Conservation (phyloP, 2,797 vertebrate genomes). For the Lindbergichthys nudifrons region DNA sequence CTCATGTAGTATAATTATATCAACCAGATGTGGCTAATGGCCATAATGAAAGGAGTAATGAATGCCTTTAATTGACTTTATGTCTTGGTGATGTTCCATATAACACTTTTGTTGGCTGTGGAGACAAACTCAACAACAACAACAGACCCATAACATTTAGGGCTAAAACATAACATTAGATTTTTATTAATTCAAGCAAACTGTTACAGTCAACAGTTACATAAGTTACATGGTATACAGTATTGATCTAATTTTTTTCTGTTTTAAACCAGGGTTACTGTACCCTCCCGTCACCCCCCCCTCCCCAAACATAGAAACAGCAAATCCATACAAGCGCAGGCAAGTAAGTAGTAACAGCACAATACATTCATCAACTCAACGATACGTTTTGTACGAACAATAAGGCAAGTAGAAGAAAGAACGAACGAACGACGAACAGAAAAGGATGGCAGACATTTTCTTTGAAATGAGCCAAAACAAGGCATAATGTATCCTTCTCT, state of each 20-base stretch:
- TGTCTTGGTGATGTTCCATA: not conserved
- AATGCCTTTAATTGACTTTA: not conserved
- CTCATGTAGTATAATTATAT: not conserved
- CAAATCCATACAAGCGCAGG: constrained; percentile 94
- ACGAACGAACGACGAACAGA: constrained; percentile 57
- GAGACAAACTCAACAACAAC: constrained; percentile 1
- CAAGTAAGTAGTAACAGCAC: constrained; percentile 98
- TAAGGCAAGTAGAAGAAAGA: constrained; percentile 86
- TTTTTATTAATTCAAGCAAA: constrained; percentile 97
- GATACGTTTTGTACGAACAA: constrained; percentile 88
- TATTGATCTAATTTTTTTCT: constrained; percentile 84
- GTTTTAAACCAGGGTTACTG: constrained; percentile 65
- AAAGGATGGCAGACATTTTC: constrained; percentile 73
- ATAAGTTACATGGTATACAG: constrained; percentile 95
- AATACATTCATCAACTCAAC: constrained; percentile 94
- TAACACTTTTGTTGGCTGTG: not conserved
- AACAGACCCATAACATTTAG: constrained; percentile 20
- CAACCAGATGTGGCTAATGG: not conserved
- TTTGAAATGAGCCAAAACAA: constrained; percentile 72
- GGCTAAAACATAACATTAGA: constrained; percentile 84
- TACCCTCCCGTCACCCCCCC: constrained; percentile 6
- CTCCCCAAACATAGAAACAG: constrained; percentile 88
- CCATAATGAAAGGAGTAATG: not conserved
- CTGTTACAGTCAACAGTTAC: constrained; percentile 97
- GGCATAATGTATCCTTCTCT: constrained; percentile 54